Evolutionary conservation across 2,888 invertebrate species (phyloP).

Genomic region (Brachylomia viminalis): DNA sequence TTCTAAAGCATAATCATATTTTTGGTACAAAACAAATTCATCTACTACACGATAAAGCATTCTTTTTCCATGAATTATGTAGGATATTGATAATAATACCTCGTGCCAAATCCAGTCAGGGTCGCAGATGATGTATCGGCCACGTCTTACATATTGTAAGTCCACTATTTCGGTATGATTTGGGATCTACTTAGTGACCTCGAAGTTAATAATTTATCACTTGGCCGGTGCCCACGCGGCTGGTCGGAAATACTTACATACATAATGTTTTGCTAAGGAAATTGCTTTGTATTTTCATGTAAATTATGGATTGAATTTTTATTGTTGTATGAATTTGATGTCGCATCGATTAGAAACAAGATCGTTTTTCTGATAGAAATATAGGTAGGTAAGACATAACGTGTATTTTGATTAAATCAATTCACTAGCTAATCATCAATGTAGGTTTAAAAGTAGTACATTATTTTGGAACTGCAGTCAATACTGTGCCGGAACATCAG

Average conservation of each 20-base stretch:
- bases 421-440: neutral
- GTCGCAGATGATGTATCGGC: conserved; percentile 48
- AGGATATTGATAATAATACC: conserved; percentile 21
- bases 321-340: neutral
- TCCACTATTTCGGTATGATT: conserved; percentile 57
- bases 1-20: neutral
- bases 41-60: neutral
- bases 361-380: neutral
- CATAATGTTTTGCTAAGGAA: conserved; percentile 20
- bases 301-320: conserved; percentile 1
- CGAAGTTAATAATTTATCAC: conserved; percentile 67
- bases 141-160: conserved; percentile 42
- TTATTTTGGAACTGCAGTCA: neutral
- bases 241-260: conserved; percentile 48
- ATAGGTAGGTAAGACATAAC: neutral
- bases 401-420: neutral
- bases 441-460: neutral
- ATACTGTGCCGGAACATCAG: neutral
- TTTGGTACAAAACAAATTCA: neutral
- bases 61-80: neutral
- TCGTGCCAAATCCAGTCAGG: conserved; percentile 18
- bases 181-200: conserved; percentile 61
- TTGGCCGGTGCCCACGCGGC: conserved; percentile 31
- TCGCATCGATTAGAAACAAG: neutral
- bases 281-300: conserved; percentile 18